Evolutionary conservation across 2,797 vertebrate genomes (phyloP), one percentile per base, ranked within the genome.

Genomic region (Poeciliopsis paucimaculata): DNA sequence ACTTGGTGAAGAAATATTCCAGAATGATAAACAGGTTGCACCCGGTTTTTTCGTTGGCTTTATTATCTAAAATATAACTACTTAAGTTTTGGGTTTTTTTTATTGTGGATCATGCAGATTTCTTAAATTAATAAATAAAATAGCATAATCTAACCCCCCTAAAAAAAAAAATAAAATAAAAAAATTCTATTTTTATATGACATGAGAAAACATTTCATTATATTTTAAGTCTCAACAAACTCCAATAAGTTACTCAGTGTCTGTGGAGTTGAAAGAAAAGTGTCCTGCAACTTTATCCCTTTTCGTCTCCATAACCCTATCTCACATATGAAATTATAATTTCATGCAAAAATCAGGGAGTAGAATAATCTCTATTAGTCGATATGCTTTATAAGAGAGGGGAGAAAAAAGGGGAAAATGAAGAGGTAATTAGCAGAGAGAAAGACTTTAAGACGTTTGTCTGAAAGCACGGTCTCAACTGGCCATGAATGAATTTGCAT

Each of bases 401-500:
- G 41, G 41, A 70, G 68, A 71, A 84, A 92, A 94, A 95, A 95
- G 93, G 90, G 91, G 92, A 90, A 95, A 96, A 95, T 94, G 93
- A 95, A 94, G 94, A 94, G 95, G 94, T 95, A 96, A 96, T 96
- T 96, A 96, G 95, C 93, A 93, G 91, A 92, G 92, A 94, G 94
- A 93, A 92, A 95, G 94, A 95, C 94, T 95, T 94, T 90, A 93
- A 91, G 82, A 89, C 91, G 79, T 95, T 94, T 92, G 92, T 93
- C 92, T 95, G 93, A 94, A 95, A 95, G 93, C 94, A 72, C 84
- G 86, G 93, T 95, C 92, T 94, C 92, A 91, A 92, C 94, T 93
- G 93, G 95, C 94, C 94, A 91, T 93, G 94, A 95, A 95, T 96
- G 95, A 95, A 96, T 96, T 96, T 96, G 95, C 96, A 96, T 96